Base-by-base conservation (phyloP, 2,797 vertebrate genomes). In the Sorex maritimensis region DNA sequence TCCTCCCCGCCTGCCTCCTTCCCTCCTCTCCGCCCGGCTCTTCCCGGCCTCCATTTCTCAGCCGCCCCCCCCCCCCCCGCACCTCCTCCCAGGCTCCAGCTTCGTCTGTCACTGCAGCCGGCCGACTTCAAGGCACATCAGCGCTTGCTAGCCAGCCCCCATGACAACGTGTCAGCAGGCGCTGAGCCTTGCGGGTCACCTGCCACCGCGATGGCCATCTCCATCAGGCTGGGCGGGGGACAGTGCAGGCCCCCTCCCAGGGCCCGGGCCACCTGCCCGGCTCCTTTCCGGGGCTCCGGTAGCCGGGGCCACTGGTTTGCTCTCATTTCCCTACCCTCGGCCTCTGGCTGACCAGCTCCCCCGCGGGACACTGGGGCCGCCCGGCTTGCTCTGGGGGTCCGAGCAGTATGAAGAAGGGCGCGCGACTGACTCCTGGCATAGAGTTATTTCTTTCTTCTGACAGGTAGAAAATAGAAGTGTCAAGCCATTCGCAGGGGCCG, bases 381-480 rank as follows among this genome's bases (percentile, higher is more conserved):
- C 67, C 19, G 61, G 13, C 79, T 63, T 71, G 75, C 91, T 94
- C 81, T 46, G 49, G 4, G 85, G 72, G 89, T 92, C 93, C 92
- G 90, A 91, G 88, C 75, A 88, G 85, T 86, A 88, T n/a, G 69
- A 96, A 91, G 91, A 84, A 30, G 34, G 63, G 94, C 94, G 78
- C 79, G 24, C 61, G 88, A 93, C 94, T 95, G 94, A 95, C 94
- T 95, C 81, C 67, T 90, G 74, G 90, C 55, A 84, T 81, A 90
- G 49, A 95, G 96, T 91, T 88, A 73, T 88, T 95, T 96, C 58
- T 91, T 93, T 91, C 83, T 63, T 72, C 84, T 94, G 94, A 96
- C 95, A 94, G 87, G 87, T 81, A 94, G 96, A 96, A 97, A 95
- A 96, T 95, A 95, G 95, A 96, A 96, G 88, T 96, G 96, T 93